Evolutionary conservation across 2,113 vertebrate species (phyloP).

Genomic region (Tragelaphus strepsiceros): DNA sequence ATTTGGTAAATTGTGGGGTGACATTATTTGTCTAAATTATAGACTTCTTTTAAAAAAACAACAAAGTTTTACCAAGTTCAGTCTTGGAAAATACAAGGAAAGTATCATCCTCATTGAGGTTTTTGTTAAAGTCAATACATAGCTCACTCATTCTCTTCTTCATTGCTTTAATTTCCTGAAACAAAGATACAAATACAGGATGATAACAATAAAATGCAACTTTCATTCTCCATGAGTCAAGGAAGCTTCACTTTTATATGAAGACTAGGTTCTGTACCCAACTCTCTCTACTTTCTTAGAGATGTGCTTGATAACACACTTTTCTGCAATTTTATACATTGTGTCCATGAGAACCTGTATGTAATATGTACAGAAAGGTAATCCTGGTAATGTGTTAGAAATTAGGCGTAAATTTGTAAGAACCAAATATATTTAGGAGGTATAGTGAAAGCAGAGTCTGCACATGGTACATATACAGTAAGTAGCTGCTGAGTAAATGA

Average conservation of each 20-base stretch:
- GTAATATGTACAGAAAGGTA: background rate
- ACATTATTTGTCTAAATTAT: background rate
- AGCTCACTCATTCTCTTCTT: constrained; percentile 91
- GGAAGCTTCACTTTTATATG: background rate
- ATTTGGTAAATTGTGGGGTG: background rate
- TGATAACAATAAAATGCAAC: background rate
- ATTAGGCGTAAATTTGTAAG: background rate
- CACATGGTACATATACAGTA: background rate
- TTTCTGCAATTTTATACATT: background rate
- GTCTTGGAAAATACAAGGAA: constrained; percentile 87
- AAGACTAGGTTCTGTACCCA: background rate
- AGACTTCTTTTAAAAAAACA: constrained; percentile 22
- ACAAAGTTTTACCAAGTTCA: constrained; percentile 86
- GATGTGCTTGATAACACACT: background rate
- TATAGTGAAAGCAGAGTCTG: background rate
- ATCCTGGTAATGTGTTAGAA: background rate
- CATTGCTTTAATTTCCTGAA: constrained; percentile 90
- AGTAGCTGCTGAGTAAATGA: background rate
- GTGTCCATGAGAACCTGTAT: background rate
- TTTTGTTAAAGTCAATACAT: constrained; percentile 95
- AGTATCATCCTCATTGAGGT: constrained; percentile 92
- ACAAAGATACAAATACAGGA: constrained; percentile 43
- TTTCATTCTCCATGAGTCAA: background rate
- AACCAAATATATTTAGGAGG: background rate
- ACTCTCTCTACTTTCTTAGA: background rate